Evolutionary conservation across 2,888 invertebrate genomes (phyloP).

Genomic region (Eilema griseolum): DNA sequence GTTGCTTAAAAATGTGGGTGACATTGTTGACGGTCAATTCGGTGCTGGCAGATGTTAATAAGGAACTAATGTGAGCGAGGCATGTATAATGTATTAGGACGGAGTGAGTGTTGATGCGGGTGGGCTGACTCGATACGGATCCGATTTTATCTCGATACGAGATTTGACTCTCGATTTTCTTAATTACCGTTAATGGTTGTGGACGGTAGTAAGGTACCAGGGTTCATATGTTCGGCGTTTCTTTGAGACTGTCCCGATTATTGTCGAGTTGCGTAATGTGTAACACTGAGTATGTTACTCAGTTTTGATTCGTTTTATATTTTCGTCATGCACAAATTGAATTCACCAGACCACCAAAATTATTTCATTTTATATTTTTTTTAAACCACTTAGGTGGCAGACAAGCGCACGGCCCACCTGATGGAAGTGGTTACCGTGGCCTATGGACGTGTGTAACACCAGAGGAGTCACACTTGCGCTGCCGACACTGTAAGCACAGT

Average conservation of each 20-base stretch:
- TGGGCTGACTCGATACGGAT: constrained; percentile 77
- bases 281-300: neutral
- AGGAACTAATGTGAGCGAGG: constrained; percentile 68
- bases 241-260: constrained; percentile 33
- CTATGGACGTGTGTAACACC: too few relatives aligned
- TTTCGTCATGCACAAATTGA: neutral
- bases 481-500: too few relatives aligned
- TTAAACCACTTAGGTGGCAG: neutral
- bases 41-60: constrained; percentile 64
- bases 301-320: neutral
- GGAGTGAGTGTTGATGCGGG: constrained; percentile 68
- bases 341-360: neutral
- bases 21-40: constrained; percentile 56
- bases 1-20: constrained; percentile 25
- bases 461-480: too few relatives aligned
- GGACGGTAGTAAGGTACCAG: constrained; percentile 64
- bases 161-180: constrained; percentile 80
- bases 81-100: constrained; percentile 81
- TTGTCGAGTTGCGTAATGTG: constrained; percentile 10
- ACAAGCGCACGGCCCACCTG: too few relatives aligned
- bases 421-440: too few relatives aligned
- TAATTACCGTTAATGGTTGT: constrained; percentile 83
- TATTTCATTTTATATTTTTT: neutral
- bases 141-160: constrained; percentile 79
- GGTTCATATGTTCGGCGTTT: constrained; percentile 44